Evolutionary conservation across 35 echinoderm and acorn worm genomes (phyloP).

Genomic region (Lytechinus variegatus): DNA sequence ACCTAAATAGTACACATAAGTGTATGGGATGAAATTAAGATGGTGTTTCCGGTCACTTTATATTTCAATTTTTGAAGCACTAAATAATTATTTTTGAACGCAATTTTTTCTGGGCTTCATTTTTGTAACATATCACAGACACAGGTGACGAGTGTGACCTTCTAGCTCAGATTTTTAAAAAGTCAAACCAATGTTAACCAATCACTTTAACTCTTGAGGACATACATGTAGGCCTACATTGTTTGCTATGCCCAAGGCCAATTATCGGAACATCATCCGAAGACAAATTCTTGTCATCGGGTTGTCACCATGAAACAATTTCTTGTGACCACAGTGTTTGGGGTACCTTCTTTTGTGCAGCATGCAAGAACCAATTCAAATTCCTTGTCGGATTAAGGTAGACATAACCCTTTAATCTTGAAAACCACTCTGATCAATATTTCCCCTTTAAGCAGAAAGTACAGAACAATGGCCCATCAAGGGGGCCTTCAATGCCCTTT

Average conservation of each 20-base stretch:
- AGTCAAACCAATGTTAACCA: no score
- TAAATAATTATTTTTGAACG: no score
- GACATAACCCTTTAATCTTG: conserved; percentile 14
- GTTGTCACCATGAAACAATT: background rate
- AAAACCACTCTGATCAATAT: conserved; percentile 35
- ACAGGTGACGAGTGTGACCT: no score
- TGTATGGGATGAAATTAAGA: no score
- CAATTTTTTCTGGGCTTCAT: no score
- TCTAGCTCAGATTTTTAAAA: no score
- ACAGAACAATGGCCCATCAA: conserved; percentile 24
- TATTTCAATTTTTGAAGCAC: no score
- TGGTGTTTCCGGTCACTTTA: no score
- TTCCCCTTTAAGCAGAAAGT: background rate
- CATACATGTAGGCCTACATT: background rate
- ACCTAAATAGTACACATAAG: no score
- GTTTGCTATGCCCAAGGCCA: background rate
- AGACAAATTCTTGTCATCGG: background rate
- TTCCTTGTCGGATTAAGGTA: conserved; percentile 24
- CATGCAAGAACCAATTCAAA: background rate
- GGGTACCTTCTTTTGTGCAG: background rate
- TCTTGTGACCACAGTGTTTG: background rate
- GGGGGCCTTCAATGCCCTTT: conserved; percentile 10
- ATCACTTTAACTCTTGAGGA: no score
- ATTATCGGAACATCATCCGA: background rate
- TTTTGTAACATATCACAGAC: no score